These are phyloP conservation scores for Psococerastis gibbosa DNA, from an alignment of 2,888 invertebrate genomes.

Conservation along the genomic window DNA sequence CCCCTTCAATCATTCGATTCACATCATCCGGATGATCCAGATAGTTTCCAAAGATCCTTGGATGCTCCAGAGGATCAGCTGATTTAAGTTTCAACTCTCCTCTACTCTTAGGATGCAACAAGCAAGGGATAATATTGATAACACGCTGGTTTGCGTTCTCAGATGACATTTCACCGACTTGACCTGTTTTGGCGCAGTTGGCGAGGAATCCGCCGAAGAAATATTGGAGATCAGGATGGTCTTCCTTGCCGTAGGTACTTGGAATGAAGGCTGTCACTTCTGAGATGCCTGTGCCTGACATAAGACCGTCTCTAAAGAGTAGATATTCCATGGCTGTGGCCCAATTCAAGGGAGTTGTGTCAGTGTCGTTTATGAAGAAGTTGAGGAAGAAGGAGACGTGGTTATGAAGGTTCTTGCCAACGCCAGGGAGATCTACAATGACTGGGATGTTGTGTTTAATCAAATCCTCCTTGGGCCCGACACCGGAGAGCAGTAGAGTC, in stretches of 20 bases:
- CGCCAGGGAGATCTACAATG: constrained; percentile 55
- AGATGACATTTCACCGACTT: constrained; percentile 58
- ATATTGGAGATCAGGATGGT: constrained; percentile 68
- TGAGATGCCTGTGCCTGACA: constrained; percentile 75
- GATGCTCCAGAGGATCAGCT: constrained; percentile 59
- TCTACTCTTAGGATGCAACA: constrained; percentile 69
- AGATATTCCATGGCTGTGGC: constrained; percentile 83
- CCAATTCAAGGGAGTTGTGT: constrained; percentile 75
- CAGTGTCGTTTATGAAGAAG: constrained; percentile 66
- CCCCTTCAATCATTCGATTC: constrained; percentile 60
- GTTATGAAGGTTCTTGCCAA: constrained; percentile 71
- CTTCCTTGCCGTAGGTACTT: constrained; percentile 57
- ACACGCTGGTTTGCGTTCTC: constrained; percentile 34
- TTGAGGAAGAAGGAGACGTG: constrained; percentile 63
- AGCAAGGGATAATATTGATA: constrained; percentile 59
- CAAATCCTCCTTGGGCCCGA: constrained; percentile 60
- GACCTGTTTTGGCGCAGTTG: constrained; percentile 68
- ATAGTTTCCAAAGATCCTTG: constrained; percentile 70
- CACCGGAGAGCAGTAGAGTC: constrained; percentile 72
- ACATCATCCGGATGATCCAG: constrained; percentile 61
- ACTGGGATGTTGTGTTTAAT: constrained; percentile 37
- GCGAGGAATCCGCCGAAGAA: constrained; percentile 78
- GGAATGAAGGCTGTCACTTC: constrained; percentile 74
- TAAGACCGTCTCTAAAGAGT: constrained; percentile 68
- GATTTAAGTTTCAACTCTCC: constrained; percentile 57